Base-by-base conservation (phyloP, 2,888 invertebrate species). In the Catocala nupta region DNA sequence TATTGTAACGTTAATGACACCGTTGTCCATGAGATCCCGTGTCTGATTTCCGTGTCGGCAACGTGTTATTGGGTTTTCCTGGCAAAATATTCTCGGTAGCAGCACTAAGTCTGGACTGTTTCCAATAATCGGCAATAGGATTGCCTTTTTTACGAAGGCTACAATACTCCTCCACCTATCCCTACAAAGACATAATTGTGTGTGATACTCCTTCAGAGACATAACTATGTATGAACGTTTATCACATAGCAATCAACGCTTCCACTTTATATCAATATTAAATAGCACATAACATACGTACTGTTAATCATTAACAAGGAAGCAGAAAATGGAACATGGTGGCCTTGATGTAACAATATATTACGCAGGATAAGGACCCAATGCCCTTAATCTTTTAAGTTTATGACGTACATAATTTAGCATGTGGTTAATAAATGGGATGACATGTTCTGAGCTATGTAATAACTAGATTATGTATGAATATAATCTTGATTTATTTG, bases 301-400 rank as follows among this genome's bases (percentile, higher is more conserved):
- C 12, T 44, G 57, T 51, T 49, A 6, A 61, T 48, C 36, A 60
- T 58, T 60, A 45, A 54, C 36, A 7, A 48, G 43, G 62, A 49
- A 50, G 59, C 65, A 58, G 70, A 36, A 58, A 59, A 70, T 59
- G 54, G 48, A 5, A 55, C 42, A 34, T 43, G 39, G 57, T 44
- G 47, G 44, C 43, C 66, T 65, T 69, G 52, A 65, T 51, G 66
- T 47, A 50, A 66, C 63, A 76, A 73, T 74, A 76, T 70, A 76
- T 74, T 55, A 73, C 42, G 11, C 6, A 44, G 49, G 60, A 34
- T 55, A 57, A 70, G 70, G 70, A 70, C 60, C 59, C 11, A 5
- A 60, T 60, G 63, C 55, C 59, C 63, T 58, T 73, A 73, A 76
- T 74, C 76, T 62, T 39, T 45, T 63, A 67, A 60, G 73, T 73